Base-by-base conservation (phyloP, 2,888 invertebrate genomes). In the Cryptocheilus praepositus region DNA sequence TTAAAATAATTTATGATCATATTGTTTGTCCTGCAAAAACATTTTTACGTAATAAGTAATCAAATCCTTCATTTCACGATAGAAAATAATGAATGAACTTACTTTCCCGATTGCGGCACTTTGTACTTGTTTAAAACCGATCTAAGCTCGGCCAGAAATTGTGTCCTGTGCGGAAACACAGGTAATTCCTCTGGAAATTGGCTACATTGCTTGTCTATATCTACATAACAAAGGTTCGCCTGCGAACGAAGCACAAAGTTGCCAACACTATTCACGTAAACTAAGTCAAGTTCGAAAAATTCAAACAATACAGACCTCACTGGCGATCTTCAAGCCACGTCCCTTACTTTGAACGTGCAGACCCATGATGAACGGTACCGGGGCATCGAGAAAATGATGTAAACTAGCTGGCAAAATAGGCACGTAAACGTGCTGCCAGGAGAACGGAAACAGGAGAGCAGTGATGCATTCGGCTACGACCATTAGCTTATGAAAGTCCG, bases 281-380 rank as follows among this genome's bases (percentile, higher is more conserved):
- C 7, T 36, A 36, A 2, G 25, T 36, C 28, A 16, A 7, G 36
- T 36, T 28, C 2, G 22, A 2, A n/a, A 18, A 11, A 5, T 1
- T 11, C 36, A 45, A 0, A 15, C 15, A 44, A 45, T 45, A 76
- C 83, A 79, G 66, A 90, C 90, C 84, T 90, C 90, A 73, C 89
- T 89, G 44, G 90, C 89, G 64, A 90, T 88, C 78, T 89, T 89
- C 25, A 89, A 81, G 68, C 88, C 85, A 55, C 89, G 87, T 15
- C 89, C 89, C 56, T 89, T 88, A 61, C 85, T 89, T 60, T 88
- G 85, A 36, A 86, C 87, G 61, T 92, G 92, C 44, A 94, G 88
- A 85, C 99, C 99, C 99, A 99, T 99, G 70, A 99, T 95, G 89
- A 98, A 99, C 44, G 99, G 99, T 61, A 99, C 98, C 0, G 99